phyloP scores from a whole-genome alignment of 2,888 invertebrate genomes.

The Heliconius erato region DNA sequence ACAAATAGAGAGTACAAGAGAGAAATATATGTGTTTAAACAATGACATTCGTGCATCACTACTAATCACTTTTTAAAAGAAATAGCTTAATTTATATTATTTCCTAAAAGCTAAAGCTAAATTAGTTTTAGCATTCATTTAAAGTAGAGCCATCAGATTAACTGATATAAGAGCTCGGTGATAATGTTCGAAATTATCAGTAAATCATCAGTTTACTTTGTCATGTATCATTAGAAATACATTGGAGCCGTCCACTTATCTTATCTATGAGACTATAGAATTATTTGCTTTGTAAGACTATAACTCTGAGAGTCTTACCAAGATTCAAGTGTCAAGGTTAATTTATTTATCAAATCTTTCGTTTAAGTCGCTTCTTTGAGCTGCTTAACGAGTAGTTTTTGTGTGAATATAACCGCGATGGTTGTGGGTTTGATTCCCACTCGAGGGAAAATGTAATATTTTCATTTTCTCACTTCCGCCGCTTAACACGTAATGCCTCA shows the following conservation, averaged over 20 bases:
- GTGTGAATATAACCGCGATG: not conserved
- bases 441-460: not conserved
- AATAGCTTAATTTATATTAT: no score
- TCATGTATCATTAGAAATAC: slow-evolving; percentile 21
- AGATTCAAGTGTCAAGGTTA: slow-evolving; percentile 46
- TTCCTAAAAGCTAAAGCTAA: no score
- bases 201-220: not conserved
- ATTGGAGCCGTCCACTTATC: slow-evolving; percentile 33
- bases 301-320: slow-evolving; percentile 35
- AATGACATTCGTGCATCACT: no score
- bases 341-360: slow-evolving; percentile 25
- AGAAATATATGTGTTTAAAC: no score
- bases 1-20: no score
- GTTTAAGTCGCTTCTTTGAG: not conserved
- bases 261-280: slow-evolving; percentile 35
- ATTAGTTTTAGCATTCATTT: no score
- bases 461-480: not conserved
- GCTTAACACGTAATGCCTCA: not conserved
- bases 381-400: not conserved
- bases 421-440: not conserved
- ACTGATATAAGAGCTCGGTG: not conserved
- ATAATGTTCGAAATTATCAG: slow-evolving; percentile 18
- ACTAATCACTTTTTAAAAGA: no score
- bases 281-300: slow-evolving; percentile 32
- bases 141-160: slow-evolving; percentile 19